Evolutionary conservation across 2,113 vertebrate genomes (phyloP).

Genomic region (Podarcis muralis): DNA sequence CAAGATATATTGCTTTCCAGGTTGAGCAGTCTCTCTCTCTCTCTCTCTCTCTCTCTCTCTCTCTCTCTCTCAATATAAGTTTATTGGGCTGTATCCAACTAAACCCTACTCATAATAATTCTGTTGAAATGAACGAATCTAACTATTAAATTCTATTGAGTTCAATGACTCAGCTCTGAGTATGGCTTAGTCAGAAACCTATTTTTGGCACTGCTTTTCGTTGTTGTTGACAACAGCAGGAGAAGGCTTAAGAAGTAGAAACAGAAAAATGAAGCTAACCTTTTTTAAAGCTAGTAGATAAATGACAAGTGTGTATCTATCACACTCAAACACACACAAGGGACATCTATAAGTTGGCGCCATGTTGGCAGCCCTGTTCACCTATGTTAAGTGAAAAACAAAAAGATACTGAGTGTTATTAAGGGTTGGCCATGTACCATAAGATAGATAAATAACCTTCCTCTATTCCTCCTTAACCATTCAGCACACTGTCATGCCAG

Average conservation of each 20-base stretch:
- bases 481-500: background rate
- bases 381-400: too few species aligned
- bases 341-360: background rate
- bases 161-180: background rate
- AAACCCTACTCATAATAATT: too few species aligned
- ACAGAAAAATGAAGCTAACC: background rate
- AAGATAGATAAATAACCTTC: background rate
- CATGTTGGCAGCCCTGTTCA: too few species aligned
- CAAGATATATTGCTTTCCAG: conserved; percentile 17
- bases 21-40: accelerated
- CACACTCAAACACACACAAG: background rate
- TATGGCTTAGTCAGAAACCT: too few species aligned
- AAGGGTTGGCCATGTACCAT: background rate
- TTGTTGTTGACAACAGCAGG: background rate
- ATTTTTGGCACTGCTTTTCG: background rate
- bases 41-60: background rate
- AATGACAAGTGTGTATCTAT: background rate
- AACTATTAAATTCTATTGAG: background rate
- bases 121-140: too few species aligned
- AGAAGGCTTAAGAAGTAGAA: background rate
- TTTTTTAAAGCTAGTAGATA: background rate
- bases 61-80: background rate
- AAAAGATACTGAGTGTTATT: background rate
- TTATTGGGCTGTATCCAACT: too few species aligned
- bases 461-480: conserved; percentile 28